Base-by-base conservation (phyloP, 2,113 vertebrate species). In the Microcebus lehilahytsara region DNA sequence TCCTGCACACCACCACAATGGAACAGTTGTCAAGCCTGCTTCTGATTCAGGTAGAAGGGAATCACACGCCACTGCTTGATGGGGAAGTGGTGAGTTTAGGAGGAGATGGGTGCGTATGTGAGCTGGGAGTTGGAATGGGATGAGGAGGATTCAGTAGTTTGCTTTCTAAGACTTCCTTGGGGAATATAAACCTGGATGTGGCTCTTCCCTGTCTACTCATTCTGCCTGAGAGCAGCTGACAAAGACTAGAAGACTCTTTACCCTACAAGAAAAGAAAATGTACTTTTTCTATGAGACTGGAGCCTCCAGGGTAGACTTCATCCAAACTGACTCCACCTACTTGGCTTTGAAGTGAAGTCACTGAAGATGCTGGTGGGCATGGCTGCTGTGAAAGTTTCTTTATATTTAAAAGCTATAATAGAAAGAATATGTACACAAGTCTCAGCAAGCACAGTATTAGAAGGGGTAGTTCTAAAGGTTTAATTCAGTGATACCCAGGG, bases 281-380 rank as follows among this genome's bases (percentile, higher is more conserved):
- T 79, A 62, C 51, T 86, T 74, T 80, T 69, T 84, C 87, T 9
- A 12, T 34, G 12, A 93, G 23, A 27, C 49, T 96, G 46, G 67
- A 83, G 14, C 14, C 40, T 94, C 69, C 23, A 30, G 56, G 30
- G 87, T 49, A 74, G 88, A 89, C 19, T 75, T 84, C 30, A 13
- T 94, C 60, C 56, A 74, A 80, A 42, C 8, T 40, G 58, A 92
- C 75, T 79, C 67, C 14, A 64, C 11, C 30, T 72, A 40, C 13
- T 67, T 93, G n/a, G 75, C 62, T 74, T 69, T 94, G 81, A 94
- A 32, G 32, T 85, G 60, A 93, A 86, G 34, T 88, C 42, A 23
- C 11, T 85, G 58, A 71, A 51, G 17, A 80, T 62, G 13, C 34
- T 69, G 27, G 20, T 37, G 25, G 71, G 72, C 22, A 49, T 27